Evolutionary conservation across 2,113 vertebrate genomes (phyloP).

Genomic region (Pseudonaja textilis): DNA sequence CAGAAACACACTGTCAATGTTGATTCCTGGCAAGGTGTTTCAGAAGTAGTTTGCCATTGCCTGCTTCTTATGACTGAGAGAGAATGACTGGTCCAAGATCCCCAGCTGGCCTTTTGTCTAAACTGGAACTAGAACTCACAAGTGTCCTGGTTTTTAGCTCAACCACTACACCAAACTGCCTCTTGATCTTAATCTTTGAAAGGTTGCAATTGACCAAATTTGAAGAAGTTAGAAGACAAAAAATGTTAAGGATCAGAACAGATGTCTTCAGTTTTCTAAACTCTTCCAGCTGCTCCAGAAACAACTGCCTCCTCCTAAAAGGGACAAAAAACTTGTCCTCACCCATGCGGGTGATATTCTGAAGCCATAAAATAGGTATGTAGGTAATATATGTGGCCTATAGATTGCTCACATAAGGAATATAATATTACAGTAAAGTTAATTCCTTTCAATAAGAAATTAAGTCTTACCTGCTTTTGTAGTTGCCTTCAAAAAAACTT

Average conservation of each 20-base stretch:
- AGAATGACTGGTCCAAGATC: neutral
- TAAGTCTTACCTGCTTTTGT: constrained; percentile 16
- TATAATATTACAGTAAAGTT: neutral
- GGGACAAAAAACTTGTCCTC: neutral
- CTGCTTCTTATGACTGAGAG: neutral
- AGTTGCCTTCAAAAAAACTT: neutral
- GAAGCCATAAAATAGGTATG: neutral
- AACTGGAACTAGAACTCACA: neutral
- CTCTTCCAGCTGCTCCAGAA: neutral
- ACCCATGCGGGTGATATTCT: neutral
- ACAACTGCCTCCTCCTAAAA: neutral
- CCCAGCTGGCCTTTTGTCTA: neutral
- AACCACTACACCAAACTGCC: neutral
- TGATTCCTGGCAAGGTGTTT: neutral
- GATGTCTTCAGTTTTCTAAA: neutral
- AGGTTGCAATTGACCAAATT: neutral
- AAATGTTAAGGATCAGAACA: neutral
- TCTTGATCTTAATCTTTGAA: neutral
- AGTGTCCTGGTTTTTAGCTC: neutral
- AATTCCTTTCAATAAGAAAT: neutral
- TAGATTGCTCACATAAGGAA: neutral
- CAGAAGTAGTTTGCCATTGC: neutral
- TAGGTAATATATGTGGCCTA: neutral
- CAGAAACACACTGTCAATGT: neutral
- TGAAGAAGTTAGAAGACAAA: neutral